Conservation (phyloP, 2,797 vertebrate species). For the Novumbra hubbsi region DNA sequence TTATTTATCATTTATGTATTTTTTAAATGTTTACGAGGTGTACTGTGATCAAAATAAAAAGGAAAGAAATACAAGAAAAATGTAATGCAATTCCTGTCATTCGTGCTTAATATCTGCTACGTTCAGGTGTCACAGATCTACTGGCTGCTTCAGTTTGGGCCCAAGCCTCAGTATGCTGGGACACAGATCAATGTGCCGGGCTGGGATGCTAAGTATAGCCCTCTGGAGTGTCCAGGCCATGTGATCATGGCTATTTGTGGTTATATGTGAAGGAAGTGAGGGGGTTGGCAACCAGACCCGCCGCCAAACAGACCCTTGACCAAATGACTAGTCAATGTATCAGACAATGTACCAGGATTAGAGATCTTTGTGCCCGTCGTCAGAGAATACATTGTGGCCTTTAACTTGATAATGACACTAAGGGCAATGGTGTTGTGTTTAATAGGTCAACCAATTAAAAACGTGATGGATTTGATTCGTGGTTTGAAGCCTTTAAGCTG, state of each 20-base stretch:
- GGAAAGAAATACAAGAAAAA: not conserved
- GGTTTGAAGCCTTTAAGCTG: not conserved
- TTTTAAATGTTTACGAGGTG: not conserved
- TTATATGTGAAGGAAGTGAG: slow-evolving; percentile 66
- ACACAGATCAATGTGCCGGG: slow-evolving; percentile 41
- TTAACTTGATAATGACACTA: not conserved
- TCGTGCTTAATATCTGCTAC: not conserved
- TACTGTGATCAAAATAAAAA: not conserved
- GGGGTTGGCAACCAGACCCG: slow-evolving; percentile 58
- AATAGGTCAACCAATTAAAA: not conserved
- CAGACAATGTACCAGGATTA: not conserved
- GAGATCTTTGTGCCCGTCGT: slow-evolving; percentile 38
- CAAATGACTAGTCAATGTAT: slow-evolving; percentile 56
- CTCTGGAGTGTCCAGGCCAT: slow-evolving; percentile 67
- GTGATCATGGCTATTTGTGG: slow-evolving; percentile 77
- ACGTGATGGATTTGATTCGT: not conserved
- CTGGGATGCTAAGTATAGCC: slow-evolving; percentile 70
- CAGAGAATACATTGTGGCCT: slow-evolving; percentile 34
- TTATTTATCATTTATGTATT: not conserved
- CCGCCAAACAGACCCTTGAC: slow-evolving; percentile 63
- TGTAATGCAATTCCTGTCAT: not conserved
- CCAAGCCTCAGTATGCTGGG: slow-evolving; percentile 38
- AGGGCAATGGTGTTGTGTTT: not conserved
- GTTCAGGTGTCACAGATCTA: not conserved
- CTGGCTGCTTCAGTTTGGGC: not conserved